These are phyloP conservation scores for Aleadryas rufinucha DNA, from an alignment of 2,113 vertebrate genomes.

Conservation along the genomic window DNA sequence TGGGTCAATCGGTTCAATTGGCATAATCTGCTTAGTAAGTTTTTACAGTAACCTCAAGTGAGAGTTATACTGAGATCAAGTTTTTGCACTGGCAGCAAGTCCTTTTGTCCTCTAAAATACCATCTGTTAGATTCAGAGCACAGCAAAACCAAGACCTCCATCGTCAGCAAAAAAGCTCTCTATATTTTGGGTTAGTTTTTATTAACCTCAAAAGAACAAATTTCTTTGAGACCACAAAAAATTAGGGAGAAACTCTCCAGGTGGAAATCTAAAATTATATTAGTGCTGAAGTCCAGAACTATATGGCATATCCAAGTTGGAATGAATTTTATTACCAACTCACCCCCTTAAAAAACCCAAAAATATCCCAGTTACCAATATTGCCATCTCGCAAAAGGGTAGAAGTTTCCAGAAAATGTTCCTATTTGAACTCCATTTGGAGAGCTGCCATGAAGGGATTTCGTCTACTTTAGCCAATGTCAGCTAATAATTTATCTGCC, in stretches of 20 bases:
- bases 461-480: not conserved
- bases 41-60: not conserved
- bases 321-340: not conserved
- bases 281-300: not conserved
- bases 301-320: not conserved
- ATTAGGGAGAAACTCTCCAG: not conserved
- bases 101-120: slow-evolving; percentile 15
- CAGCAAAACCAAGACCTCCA: not conserved
- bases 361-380: not conserved
- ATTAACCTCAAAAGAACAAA: not conserved
- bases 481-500: not conserved
- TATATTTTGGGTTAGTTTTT: not conserved
- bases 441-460: not conserved
- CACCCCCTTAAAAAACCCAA: accelerated
- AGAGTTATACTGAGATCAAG: not conserved
- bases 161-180: not conserved
- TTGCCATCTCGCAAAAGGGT: not conserved
- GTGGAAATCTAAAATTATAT: not conserved
- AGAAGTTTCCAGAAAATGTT: not conserved
- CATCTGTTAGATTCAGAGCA: slow-evolving; percentile 15
- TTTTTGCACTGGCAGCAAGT: slow-evolving; percentile 30
- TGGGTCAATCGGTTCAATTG: not conserved
- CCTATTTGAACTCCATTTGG: not conserved
- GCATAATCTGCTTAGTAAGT: slow-evolving; percentile 24
- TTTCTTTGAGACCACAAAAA: not conserved